Percentiles rank a stretch among this genome's conserved stretches.
These are phyloP conservation scores for Brachyistius frenatus DNA, from an alignment of 2,113 vertebrate genomes.

Conservation along the genomic window DNA sequence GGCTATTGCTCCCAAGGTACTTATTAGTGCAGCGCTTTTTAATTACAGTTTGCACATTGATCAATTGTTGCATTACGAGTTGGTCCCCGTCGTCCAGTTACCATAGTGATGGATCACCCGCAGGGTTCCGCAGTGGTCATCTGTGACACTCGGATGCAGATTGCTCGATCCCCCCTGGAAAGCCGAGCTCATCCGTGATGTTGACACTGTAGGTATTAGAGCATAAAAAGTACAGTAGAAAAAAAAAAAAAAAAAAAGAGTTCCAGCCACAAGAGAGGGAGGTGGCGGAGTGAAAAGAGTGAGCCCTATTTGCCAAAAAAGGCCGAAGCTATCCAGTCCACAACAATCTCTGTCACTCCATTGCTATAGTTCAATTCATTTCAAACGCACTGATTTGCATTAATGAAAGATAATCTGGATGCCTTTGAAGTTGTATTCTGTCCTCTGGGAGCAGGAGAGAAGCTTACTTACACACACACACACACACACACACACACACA, in stretches of 20 bases:
- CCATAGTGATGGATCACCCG: constrained; percentile 75
- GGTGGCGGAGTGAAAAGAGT: constrained; percentile 7
- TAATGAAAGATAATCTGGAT: constrained; percentile 74
- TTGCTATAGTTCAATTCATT: constrained; percentile 68
- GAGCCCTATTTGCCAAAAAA: constrained; percentile 46
- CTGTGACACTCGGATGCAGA: constrained; percentile 67
- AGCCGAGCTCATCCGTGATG: constrained; percentile 56
- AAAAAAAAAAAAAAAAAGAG: constrained; percentile 24
- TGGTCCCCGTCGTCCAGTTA: constrained; percentile 73
- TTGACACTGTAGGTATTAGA: constrained; percentile 46
- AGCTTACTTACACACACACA: constrained; percentile 26
- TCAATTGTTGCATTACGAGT: constrained; percentile 73
- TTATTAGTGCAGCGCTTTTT: constrained; percentile 78
- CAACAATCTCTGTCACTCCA: constrained; percentile 47
- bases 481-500: constrained; percentile 17
- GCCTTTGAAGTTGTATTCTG: constrained; percentile 71
- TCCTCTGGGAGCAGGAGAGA: constrained; percentile 63
- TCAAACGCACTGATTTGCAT: constrained; percentile 72
- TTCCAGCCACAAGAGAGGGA: constrained; percentile 1
- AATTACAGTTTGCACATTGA: constrained; percentile 80
- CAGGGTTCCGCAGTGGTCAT: constrained; percentile 57
- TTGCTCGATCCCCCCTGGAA: constrained; percentile 45
- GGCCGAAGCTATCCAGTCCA: constrained; percentile 27
- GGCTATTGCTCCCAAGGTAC: constrained; percentile 68
- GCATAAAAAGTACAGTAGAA: constrained; percentile 50